Evolutionary conservation across 2,113 vertebrate species (phyloP).

Genomic region (Stomatorhinus ivindoensis): DNA sequence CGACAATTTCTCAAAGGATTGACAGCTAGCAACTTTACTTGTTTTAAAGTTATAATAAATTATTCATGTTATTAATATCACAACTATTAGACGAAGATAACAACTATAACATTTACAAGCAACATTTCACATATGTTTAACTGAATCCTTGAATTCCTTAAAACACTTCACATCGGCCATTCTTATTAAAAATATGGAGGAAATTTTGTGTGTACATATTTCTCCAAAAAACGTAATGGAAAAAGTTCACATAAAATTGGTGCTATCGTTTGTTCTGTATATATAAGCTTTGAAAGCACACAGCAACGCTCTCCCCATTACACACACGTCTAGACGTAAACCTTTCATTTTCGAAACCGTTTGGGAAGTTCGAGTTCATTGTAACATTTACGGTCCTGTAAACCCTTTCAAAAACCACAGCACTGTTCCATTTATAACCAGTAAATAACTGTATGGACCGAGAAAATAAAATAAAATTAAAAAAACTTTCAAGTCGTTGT

Average conservation of each 20-base stretch:
- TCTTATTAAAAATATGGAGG: neutral
- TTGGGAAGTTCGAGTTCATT: neutral
- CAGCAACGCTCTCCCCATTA: neutral
- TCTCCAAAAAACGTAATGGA: neutral
- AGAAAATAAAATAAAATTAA: neutral
- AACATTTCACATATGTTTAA: neutral
- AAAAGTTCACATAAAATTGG: neutral
- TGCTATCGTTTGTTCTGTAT: neutral
- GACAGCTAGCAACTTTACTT: neutral
- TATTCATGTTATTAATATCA: neutral
- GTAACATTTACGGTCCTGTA: neutral
- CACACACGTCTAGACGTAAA: neutral
- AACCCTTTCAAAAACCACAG: neutral
- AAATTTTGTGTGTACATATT: neutral
- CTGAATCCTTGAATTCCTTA: neutral
- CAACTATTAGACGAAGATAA: neutral
- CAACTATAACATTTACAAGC: neutral
- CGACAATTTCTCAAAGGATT: neutral
- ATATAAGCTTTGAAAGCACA: neutral
- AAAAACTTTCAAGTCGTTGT: neutral
- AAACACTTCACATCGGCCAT: neutral
- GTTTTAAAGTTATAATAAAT: neutral
- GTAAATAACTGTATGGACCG: neutral
- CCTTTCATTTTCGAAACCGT: slow-evolving; percentile 6
- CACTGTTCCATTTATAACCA: neutral